Conservation (phyloP, 2,797 vertebrate genomes). For the Halcyon leucocephala region DNA sequence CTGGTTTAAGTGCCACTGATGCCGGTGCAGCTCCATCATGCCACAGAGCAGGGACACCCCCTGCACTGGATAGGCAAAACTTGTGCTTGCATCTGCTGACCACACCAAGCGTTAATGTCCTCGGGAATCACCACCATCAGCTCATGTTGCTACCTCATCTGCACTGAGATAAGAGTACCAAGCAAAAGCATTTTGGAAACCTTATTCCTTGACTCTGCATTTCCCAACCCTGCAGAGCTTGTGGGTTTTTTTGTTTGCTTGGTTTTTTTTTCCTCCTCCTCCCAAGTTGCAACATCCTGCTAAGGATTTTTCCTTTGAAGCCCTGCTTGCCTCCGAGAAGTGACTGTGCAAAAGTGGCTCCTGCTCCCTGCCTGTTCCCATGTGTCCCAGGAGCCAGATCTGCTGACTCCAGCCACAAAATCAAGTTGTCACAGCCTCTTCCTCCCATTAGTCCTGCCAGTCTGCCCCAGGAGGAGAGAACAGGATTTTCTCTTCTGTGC, state of each 20-base stretch:
- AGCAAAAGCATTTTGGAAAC: neutral
- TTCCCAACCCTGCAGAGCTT: constrained; percentile 41
- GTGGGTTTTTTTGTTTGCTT: constrained; percentile 48
- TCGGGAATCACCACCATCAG: neutral
- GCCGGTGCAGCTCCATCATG: neutral
- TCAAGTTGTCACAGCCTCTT: constrained; percentile 55
- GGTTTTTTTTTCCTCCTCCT: constrained; percentile 37
- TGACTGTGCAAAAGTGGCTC: constrained; percentile 60
- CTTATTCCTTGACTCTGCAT: constrained; percentile 40
- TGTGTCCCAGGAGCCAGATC: constrained; percentile 32
- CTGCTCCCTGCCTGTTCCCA: constrained; percentile 50
- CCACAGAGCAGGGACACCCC: neutral
- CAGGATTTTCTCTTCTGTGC: constrained; percentile 37
- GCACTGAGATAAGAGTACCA: neutral
- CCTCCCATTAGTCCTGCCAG: constrained; percentile 47
- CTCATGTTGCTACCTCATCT: neutral
- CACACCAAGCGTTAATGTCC: fast-evolving
- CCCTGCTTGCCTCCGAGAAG: constrained; percentile 31
- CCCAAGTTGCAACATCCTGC: constrained; percentile 48
- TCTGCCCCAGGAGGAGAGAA: constrained; percentile 44
- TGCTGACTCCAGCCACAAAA: constrained; percentile 65
- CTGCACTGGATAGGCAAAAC: neutral
- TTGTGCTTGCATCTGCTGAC: neutral
- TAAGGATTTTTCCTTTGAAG: constrained; percentile 55
- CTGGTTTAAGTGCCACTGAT: neutral